These are phyloP conservation scores for Haliclona indistincta DNA, from an alignment of 37 sponge, comb jelly and placozoan genomes.

Conservation along the genomic window DNA sequence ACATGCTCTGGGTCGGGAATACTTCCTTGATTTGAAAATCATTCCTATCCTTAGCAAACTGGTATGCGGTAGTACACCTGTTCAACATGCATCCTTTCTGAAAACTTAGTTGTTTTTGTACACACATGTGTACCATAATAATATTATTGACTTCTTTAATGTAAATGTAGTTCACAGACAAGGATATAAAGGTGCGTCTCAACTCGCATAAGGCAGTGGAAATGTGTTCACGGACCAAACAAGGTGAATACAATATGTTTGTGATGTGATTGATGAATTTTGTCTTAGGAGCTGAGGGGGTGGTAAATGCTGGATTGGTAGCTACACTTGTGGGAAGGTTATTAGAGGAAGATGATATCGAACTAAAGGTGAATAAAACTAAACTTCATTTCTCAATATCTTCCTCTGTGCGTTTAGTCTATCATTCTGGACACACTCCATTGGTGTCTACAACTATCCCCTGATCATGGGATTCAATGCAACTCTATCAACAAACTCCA, in stretches of 20 bases:
- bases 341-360: constrained; percentile 17
- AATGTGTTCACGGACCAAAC: constrained; percentile 50
- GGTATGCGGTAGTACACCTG: constrained; percentile 3
- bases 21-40: constrained; percentile 40
- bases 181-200: constrained; percentile 27
- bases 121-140: neutral
- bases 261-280: neutral
- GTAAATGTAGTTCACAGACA: constrained; percentile 46
- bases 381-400: neutral
- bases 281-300: constrained; percentile 43
- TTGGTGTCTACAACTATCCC: constrained; percentile 85
- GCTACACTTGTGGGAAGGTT: constrained; percentile 59
- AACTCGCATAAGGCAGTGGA: constrained; percentile 59
- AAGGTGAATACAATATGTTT: constrained; percentile 11
- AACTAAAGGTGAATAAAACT: constrained; percentile 38
- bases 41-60: constrained; percentile 51
- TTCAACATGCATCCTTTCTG: neutral
- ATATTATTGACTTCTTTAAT: neutral
- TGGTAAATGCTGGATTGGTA: constrained; percentile 46
- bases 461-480: constrained; percentile 68
- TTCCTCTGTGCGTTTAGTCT: too few species aligned
- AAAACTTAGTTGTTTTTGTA: neutral
- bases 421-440: constrained; percentile 85
- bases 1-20: constrained; percentile 58
- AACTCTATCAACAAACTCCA: constrained; percentile 46